Conservation (phyloP, 2,888 invertebrate species). For the Resseliella maxima region DNA sequence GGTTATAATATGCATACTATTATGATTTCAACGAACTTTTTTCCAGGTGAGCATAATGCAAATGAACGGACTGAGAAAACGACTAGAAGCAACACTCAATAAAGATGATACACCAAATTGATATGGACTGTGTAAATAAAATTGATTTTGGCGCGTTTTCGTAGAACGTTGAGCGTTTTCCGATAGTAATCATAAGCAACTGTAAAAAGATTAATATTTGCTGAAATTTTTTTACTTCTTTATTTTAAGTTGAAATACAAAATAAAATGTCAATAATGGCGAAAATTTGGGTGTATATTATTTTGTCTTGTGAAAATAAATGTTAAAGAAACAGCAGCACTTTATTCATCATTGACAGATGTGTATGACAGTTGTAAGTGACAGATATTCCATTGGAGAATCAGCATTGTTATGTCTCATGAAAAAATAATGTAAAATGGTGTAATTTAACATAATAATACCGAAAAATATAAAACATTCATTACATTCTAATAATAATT, state of each 20-base stretch:
- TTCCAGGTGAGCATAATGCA: constrained; percentile 62
- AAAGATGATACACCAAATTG: neutral
- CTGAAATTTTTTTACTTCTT: constrained; percentile 3
- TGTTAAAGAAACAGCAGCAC: neutral
- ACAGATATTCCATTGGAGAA: neutral
- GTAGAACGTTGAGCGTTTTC: neutral
- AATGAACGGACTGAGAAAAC: constrained; percentile 66
- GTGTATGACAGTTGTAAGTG: neutral
- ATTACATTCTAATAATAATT: neutral
- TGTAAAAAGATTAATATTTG: constrained; percentile 1
- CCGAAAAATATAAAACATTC: neutral
- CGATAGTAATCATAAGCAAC: neutral
- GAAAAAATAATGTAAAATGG: neutral
- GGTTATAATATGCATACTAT: neutral
- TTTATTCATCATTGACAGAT: neutral
- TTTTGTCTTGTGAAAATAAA: neutral
- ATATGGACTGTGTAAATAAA: neutral
- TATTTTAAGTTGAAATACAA: neutral
- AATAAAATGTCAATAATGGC: neutral
- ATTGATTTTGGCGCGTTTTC: neutral
- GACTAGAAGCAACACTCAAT: neutral
- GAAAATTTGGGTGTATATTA: too few species aligned
- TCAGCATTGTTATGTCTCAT: neutral
- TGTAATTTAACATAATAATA: neutral
- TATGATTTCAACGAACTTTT: neutral